Evolutionary conservation across 1,140 invertebrate genomes (phyloP), one percentile per base, ranked within the genome.

Genomic region (Calliphora vicina): DNA sequence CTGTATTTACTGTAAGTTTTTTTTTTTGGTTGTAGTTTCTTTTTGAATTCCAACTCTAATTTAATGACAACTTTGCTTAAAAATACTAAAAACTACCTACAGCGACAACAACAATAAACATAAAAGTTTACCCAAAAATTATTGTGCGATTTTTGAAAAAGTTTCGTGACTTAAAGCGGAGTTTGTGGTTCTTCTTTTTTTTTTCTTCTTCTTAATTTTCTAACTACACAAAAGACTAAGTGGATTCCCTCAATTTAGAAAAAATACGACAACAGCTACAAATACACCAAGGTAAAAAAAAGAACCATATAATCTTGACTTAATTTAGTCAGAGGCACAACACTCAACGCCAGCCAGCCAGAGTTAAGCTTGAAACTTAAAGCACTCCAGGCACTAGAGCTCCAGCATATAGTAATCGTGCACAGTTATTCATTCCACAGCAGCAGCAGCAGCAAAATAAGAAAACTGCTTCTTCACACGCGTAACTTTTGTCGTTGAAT

Each of bases 101-200:
- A 57, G n/a, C n/a, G n/a, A n/a, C 50, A 57, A 57, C n/a, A 57
- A n/a, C 15, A 57, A 57, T 57, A 17, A 57, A 57, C 61, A 67
- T 67, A 67, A 67, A 67, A 67, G 61, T 67, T 20, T 67, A 67
- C 61, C 61, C 61, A 23, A 67, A 67, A 67, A 67, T 67, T 67
- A 67, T 67, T 23, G 17, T 67, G 61, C 9, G 61, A 67, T 25
- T 23, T 23, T 23, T 23, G 1, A 57, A 57, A 57, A 23, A 67
- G 61, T 67, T 67, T 67, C 61, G 61, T 67, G 61, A 67, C 61
- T 67, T 23, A 23, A 67, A 67, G 20, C 61, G n/a, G 50, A 57
- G n/a, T 57, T 57, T 35, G 35, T 35, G 35, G 10, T 35, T 35
- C 35, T 35, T 35, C 17, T 50, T 50, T 50, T 50, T 50, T 50